phyloP scores from a whole-genome alignment of 2,797 vertebrate genomes.

The Microhierax caerulescens region DNA sequence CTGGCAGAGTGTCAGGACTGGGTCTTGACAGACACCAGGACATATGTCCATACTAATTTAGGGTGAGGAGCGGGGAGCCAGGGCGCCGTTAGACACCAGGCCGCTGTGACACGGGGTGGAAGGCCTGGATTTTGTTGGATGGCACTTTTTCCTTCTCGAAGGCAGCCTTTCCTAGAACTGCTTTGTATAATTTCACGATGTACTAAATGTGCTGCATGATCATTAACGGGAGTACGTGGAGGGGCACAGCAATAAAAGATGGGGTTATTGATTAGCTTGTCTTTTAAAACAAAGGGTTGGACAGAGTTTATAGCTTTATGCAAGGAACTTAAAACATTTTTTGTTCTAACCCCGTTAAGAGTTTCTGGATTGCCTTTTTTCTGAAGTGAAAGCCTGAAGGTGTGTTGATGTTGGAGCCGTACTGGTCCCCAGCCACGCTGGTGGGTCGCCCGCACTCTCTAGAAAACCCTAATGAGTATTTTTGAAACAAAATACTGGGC shows the following conservation, averaged over 20 bases:
- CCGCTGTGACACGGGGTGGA: not conserved
- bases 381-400: not conserved
- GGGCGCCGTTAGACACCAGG: constrained; percentile 28
- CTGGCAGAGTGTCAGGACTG: constrained; percentile 69
- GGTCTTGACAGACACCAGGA: constrained; percentile 73
- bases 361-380: not conserved
- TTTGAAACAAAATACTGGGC: not conserved
- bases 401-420: not conserved
- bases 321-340: not conserved
- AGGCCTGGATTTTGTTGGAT: constrained; percentile 55
- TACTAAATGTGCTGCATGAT: not conserved
- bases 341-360: not conserved
- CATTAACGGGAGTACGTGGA: not conserved
- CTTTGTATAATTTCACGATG: constrained; percentile 25
- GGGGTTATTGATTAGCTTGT: constrained; percentile 22
- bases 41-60: constrained; percentile 57
- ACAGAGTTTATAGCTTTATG: not conserved
- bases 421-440: not conserved
- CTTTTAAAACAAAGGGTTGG: constrained; percentile 18
- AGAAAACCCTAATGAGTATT: not conserved
- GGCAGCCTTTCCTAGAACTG: constrained; percentile 32
- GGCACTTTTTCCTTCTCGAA: constrained; percentile 42
- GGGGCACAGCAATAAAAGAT: not conserved
- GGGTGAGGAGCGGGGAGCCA: constrained; percentile 42
- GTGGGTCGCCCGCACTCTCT: not conserved